Conservation (phyloP, 1,140 invertebrate genomes). For the Calephelis virginiensis region DNA sequence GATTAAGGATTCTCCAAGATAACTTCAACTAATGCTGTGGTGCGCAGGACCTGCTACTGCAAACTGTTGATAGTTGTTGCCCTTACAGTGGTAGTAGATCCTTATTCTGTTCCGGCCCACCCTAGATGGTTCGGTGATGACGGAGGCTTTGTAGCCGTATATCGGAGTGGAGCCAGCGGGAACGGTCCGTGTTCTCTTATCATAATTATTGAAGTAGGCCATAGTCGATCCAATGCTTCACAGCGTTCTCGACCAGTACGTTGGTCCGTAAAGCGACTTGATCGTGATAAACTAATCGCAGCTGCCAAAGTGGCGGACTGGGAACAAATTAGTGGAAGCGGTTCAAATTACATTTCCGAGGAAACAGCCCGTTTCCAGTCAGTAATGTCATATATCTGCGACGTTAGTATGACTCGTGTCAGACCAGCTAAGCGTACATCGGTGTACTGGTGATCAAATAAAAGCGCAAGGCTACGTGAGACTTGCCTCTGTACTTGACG, state of each 20-base stretch:
- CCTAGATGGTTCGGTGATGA: too few relatives aligned
- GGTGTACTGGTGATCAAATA: constrained; percentile 1
- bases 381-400: too few relatives aligned
- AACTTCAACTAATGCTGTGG: constrained; percentile 31
- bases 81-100: constrained; percentile 32
- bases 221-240: too few relatives aligned
- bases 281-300: too few relatives aligned
- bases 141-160: not conserved
- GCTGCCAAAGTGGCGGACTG: too few relatives aligned
- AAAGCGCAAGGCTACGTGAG: not conserved
- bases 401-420: not conserved
- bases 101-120: too few relatives aligned
- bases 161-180: not conserved
- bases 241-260: too few relatives aligned
- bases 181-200: not conserved
- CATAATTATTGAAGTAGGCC: constrained; percentile 27
- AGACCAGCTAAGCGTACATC: not conserved
- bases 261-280: too few relatives aligned
- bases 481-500: not conserved
- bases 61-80: constrained; percentile 28
- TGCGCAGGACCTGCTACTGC: constrained; percentile 32
- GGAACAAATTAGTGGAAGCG: too few relatives aligned
- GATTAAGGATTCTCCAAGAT: constrained; percentile 20
- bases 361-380: too few relatives aligned
- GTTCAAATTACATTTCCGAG: too few relatives aligned